These are phyloP conservation scores for Drosophila suboccidentalis DNA, from an alignment of 2,888 invertebrate species.

Conservation along the genomic window DNA sequence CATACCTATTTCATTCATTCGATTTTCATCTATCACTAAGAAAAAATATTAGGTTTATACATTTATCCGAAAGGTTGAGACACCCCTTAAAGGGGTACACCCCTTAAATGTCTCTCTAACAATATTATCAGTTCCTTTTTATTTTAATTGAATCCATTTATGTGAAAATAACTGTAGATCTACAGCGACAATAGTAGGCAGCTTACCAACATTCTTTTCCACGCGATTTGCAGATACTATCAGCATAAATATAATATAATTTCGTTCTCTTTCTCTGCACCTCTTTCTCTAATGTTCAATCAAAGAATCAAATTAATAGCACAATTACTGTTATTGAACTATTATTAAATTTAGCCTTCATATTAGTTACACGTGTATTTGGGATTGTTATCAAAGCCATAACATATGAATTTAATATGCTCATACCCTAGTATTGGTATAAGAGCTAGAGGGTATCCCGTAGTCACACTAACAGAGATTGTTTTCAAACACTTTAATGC, in stretches of 20 bases:
- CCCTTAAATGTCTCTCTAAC: neutral
- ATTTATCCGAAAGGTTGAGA: too few species aligned
- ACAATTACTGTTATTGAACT: slow-evolving; percentile 1
- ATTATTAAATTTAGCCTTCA: neutral
- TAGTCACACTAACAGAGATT: too few species aligned
- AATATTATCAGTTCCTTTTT: neutral
- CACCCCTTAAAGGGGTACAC: neutral
- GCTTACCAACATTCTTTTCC: neutral
- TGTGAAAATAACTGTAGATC: neutral
- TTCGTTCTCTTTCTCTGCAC: neutral
- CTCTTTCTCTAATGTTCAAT: neutral
- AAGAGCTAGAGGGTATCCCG: too few species aligned
- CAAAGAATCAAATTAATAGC: neutral
- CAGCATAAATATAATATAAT: neutral
- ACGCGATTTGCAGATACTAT: neutral
- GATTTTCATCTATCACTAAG: too few species aligned
- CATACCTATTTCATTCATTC: too few species aligned
- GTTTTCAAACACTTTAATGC: neutral
- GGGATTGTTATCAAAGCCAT: neutral
- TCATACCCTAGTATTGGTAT: too few species aligned
- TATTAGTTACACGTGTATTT: slow-evolving; percentile 1
- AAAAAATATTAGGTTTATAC: too few species aligned
- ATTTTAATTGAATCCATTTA: neutral
- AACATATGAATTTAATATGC: neutral
- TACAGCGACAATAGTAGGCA: neutral